Base-by-base conservation (phyloP, 2,888 invertebrate genomes). In the Hemistola chrysoprasaria region DNA sequence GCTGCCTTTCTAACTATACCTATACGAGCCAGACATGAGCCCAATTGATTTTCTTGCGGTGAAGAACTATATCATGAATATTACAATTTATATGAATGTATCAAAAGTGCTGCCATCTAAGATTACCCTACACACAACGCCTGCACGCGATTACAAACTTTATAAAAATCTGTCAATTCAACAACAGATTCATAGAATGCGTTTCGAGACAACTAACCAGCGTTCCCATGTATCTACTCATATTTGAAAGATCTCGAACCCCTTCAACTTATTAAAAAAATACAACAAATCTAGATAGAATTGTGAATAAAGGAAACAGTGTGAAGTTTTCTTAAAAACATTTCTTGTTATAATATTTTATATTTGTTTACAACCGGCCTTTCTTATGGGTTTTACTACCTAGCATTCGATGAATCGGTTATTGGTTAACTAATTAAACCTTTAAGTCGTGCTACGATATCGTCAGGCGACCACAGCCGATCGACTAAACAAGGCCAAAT, bases 131-230 rank as follows among this genome's bases (percentile, higher is more conserved):
- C 41, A 53, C 41, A 52, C 57, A 51, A 49, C 50, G 47, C 62
- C 62, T 67, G 54, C 64, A 50, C 68, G 53, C 65, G 45, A 57
- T 59, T 65, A 71, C 68, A 71, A 66, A 73, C 62, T 54, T 65
- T 75, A 71, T 58, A 67, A 68, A 70, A 72, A 60, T 37, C 7
- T 31, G 21, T 23, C 35, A 27, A 50, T 45, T 33, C 30, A 24
- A 50, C 43, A 38, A 45, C 40, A 42, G 43, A 42, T 39, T 44
- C 22, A 23, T 37, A 6, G 10, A 33, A 27, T 23, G 32, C 24
- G 6, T 16, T n/a, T n/a, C n/a, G n/a, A n/a, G n/a, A 16, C 16
- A 16, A 4, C 16, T 3, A 2, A 16, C 16, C 2, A 16, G 16
- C 16, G 16, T 16, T 16, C 16, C n/a, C n/a, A n/a, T n/a, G n/a